phyloP scores from a whole-genome alignment of 2,888 invertebrate genomes.

The Thera britannica region DNA sequence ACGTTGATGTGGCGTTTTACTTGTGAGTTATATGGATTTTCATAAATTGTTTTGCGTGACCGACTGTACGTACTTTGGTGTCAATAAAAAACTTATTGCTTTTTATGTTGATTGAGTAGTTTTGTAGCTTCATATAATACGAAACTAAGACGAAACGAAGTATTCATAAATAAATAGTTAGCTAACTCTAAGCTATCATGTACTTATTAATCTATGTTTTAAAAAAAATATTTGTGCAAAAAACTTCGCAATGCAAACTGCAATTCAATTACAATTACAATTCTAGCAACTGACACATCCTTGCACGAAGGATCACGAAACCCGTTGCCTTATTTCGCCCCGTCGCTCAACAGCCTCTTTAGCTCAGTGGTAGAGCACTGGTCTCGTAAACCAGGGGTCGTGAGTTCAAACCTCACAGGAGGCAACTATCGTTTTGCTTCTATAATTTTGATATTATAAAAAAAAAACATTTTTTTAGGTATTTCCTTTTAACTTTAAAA shows the following conservation, averaged over 20 bases:
- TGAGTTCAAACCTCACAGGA: constrained; percentile 84
- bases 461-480: neutral
- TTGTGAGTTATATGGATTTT: neutral
- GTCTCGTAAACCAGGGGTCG: constrained; percentile 93
- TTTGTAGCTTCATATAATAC: no score
- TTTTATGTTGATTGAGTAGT: no score
- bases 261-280: no score
- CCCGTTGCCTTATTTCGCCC: constrained; percentile 47
- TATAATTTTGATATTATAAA: constrained; percentile 9
- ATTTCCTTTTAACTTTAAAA: neutral
- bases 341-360: constrained; percentile 83
- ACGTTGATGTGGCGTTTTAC: neutral
- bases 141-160: no score
- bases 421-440: constrained; percentile 50
- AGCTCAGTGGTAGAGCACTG: constrained; percentile 93
- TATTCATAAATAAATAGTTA: no score
- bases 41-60: no score
- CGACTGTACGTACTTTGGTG: no score
- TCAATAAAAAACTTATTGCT: no score
- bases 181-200: no score
- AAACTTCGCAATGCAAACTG: no score
- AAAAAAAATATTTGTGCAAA: no score
- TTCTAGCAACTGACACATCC: neutral
- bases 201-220: no score
- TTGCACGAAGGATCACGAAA: neutral